phyloP scores from a whole-genome alignment of 1,140 invertebrate species.

The Euura saliciscinereae region DNA sequence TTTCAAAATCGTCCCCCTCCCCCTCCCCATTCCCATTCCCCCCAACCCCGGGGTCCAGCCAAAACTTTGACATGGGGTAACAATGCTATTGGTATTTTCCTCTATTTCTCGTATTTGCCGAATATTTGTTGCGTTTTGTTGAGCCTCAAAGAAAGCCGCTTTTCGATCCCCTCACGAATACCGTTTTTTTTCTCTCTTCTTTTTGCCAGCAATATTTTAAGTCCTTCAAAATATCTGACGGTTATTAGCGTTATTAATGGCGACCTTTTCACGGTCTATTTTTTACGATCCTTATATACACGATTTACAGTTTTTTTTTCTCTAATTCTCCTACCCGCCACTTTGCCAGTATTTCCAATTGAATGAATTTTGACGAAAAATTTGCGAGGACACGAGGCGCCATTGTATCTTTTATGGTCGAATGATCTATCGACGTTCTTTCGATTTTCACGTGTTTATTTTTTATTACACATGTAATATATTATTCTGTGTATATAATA shows the following conservation, averaged over 20 bases:
- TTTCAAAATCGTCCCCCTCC: constrained; percentile 46
- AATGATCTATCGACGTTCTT: neutral
- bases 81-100: neutral
- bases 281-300: neutral
- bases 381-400: too few relatives aligned
- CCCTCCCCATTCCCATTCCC: neutral
- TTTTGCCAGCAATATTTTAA: neutral
- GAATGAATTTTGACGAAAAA: too few relatives aligned
- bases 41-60: neutral
- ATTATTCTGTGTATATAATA: too few relatives aligned
- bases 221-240: constrained; percentile 21
- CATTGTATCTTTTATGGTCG: too few relatives aligned
- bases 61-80: neutral
- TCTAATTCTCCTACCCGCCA: neutral
- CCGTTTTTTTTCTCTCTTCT: constrained; percentile 8
- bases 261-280: constrained; percentile 26
- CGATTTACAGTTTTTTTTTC: neutral
- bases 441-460: too few relatives aligned
- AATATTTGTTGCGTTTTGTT: constrained; percentile 60
- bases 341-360: neutral
- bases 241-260: constrained; percentile 60
- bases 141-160: constrained; percentile 9
- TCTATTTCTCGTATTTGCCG: constrained; percentile 17
- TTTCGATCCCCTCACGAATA: constrained; percentile 14
- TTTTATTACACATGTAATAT: too few relatives aligned